Conservation (phyloP, 2,888 invertebrate genomes). For the Trichacis sp. region DNA sequence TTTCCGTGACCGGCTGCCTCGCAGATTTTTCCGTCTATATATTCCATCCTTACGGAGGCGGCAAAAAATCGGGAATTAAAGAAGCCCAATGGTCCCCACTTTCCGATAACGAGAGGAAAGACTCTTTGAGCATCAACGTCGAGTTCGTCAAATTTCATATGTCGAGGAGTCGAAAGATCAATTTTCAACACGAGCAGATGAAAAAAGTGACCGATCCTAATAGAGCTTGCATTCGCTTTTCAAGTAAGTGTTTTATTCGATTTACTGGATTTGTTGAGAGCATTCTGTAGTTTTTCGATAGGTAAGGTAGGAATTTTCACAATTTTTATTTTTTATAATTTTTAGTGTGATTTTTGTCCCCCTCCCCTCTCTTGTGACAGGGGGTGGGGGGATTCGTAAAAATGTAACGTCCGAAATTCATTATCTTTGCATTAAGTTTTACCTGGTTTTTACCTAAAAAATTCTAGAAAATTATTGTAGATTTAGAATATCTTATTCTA, state of each 20-base stretch:
- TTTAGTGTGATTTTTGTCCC: too few species aligned
- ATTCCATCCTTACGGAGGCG: constrained; percentile 96
- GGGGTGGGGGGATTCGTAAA: too few species aligned
- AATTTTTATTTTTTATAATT: too few species aligned
- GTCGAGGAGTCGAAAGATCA: constrained; percentile 89
- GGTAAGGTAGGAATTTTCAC: too few species aligned
- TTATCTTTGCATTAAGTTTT: too few species aligned
- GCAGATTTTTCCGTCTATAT: constrained; percentile 98
- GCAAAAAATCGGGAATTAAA: constrained; percentile 83
- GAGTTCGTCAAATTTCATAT: constrained; percentile 97
- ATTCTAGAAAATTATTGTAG: too few species aligned
- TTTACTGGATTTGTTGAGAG: too few species aligned
- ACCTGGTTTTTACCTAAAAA: too few species aligned
- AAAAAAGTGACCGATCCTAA: constrained; percentile 76
- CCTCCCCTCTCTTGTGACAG: too few species aligned
- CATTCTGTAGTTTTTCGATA: too few species aligned
- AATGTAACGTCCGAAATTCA: too few species aligned
- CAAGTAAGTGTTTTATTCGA: constrained; percentile 74
- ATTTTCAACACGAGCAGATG: constrained; percentile 74
- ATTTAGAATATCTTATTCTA: too few species aligned
- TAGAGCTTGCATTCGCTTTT: constrained; percentile 91
- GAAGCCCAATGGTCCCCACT: constrained; percentile 89
- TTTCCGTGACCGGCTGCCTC: constrained; percentile 95
- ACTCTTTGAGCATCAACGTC: constrained; percentile 95
- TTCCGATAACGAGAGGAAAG: constrained; percentile 90